Percentiles rank a stretch among this genome's conserved stretches.
Evolutionary conservation across 2,797 vertebrate species (phyloP).

Genomic region (Gymnoscopelus braueri): DNA sequence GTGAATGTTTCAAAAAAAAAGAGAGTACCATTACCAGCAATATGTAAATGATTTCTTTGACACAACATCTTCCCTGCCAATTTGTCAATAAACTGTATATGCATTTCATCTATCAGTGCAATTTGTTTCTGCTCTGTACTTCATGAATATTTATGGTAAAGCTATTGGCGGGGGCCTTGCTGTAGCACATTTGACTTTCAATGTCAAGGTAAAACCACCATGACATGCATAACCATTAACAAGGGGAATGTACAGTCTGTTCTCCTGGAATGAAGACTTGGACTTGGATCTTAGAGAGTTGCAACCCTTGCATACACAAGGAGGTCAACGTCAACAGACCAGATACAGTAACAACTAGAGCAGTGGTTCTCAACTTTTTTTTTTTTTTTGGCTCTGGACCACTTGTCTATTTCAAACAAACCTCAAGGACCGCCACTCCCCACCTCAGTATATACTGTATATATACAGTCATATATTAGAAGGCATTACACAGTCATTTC

Average conservation of each 20-base stretch:
- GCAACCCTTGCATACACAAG: slow-evolving; percentile 1
- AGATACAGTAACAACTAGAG: not conserved
- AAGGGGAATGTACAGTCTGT: slow-evolving; percentile 13
- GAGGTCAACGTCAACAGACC: too few species aligned
- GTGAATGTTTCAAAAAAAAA: not conserved
- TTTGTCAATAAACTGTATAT: not conserved
- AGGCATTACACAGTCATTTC: too few species aligned
- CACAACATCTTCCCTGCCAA: not conserved
- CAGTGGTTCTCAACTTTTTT: not conserved
- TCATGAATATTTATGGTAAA: slow-evolving; percentile 12
- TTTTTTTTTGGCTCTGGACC: not conserved
- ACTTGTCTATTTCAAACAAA: not conserved
- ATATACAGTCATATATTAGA: too few species aligned
- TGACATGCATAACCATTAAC: slow-evolving; percentile 27
- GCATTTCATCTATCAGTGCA: slow-evolving; percentile 5
- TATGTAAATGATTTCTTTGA: too few species aligned
- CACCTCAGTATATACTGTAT: too few species aligned
- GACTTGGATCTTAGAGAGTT: slow-evolving; percentile 12
- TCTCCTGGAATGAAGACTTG: slow-evolving; percentile 7
- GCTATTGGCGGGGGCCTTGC: not conserved
- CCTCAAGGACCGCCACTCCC: too few species aligned
- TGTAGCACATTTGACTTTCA: too few species aligned
- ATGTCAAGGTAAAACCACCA: not conserved
- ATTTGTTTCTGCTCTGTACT: not conserved
- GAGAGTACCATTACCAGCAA: not conserved